These are phyloP conservation scores for Leptothorax acervorum DNA, from an alignment of 2,888 invertebrate genomes.

Conservation along the genomic window DNA sequence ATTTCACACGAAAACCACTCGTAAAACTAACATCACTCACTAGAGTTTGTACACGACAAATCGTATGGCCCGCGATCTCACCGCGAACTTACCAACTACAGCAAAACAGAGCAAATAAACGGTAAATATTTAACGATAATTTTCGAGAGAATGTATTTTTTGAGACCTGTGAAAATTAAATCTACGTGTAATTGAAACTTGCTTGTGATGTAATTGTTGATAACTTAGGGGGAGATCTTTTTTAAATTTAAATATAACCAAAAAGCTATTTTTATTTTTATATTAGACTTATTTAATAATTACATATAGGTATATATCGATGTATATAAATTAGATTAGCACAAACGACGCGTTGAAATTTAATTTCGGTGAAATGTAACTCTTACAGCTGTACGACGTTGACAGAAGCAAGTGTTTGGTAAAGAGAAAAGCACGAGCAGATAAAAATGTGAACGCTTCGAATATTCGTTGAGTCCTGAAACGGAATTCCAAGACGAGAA, in stretches of 20 bases:
- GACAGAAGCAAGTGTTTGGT: background rate
- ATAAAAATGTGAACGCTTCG: background rate
- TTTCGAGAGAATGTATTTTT: background rate
- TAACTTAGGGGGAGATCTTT: background rate
- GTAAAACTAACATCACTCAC: slow-evolving; percentile 14
- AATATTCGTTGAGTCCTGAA: slow-evolving; percentile 29
- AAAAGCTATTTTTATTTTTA: background rate
- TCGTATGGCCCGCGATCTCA: background rate
- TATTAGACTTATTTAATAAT: background rate
- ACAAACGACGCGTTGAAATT: slow-evolving; percentile 20
- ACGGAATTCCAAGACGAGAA: slow-evolving; percentile 34
- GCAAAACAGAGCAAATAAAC: background rate
- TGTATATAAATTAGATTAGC: background rate
- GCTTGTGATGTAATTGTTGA: background rate
- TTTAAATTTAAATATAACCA: background rate
- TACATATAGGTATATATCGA: background rate
- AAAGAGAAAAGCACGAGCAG: background rate
- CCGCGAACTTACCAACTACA: background rate
- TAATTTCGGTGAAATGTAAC: slow-evolving; percentile 20
- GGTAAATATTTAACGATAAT: slow-evolving; percentile 4
- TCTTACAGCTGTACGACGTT: background rate
- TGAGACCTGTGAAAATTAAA: background rate
- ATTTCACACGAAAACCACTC: background rate
- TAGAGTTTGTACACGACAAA: background rate
- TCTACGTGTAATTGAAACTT: background rate